Conservation (phyloP, 1,140 invertebrate species). For the Harpegnathos saltator region DNA sequence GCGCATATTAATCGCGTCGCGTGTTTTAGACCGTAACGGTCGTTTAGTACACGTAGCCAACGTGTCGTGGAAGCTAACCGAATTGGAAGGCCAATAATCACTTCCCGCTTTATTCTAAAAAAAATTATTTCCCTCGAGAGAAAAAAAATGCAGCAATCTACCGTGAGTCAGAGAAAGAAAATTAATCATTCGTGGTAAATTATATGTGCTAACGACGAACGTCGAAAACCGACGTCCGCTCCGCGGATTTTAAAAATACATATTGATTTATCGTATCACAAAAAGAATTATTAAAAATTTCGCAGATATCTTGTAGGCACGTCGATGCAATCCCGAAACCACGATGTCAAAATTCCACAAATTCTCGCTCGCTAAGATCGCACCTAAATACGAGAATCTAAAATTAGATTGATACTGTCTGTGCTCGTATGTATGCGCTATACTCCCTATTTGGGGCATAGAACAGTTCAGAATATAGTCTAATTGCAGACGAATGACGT, state of each 20-base stretch:
- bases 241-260: not conserved
- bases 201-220: not conserved
- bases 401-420: constrained; percentile 21
- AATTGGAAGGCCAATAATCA: constrained; percentile 8
- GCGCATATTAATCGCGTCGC: constrained; percentile 44
- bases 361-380: not conserved
- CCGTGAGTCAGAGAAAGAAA: not conserved
- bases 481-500: constrained; percentile 13
- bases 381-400: not conserved
- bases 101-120: not conserved
- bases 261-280: not conserved
- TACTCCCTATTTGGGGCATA: not conserved
- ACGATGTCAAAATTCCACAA: constrained; percentile 16
- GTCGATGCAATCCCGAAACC: not conserved
- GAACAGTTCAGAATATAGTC: constrained; percentile 11
- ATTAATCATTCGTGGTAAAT: not conserved
- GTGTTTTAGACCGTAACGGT: constrained; percentile 29
- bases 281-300: not conserved
- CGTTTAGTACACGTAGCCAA: constrained; percentile 28
- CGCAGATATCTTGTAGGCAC: not conserved
- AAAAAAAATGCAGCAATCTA: not conserved
- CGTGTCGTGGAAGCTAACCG: not conserved
- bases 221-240: not conserved
- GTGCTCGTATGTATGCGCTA: not conserved
- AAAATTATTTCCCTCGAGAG: not conserved